Base-by-base conservation (phyloP, 2,888 invertebrate genomes). In the Mesorhabditis sp. region DNA sequence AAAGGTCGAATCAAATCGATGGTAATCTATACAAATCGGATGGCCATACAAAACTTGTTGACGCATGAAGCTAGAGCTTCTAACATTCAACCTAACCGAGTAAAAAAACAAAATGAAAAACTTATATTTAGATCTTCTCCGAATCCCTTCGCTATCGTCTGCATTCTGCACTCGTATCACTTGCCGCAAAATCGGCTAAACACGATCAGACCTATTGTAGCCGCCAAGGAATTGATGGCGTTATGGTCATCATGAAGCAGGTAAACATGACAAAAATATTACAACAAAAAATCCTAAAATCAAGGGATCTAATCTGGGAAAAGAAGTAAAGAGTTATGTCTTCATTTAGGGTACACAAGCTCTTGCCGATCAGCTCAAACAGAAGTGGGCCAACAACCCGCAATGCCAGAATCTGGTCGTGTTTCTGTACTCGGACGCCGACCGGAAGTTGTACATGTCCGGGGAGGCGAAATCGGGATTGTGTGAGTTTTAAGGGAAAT, bases 361-460 rank as follows among this genome's bases (percentile, higher is more conserved):
- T 6, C 41, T 62, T 28, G 63, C 63, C 63, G 28, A 62, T 28
- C 15, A 62, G 41, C 63, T 62, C 15, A 62, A 10, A 10, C 7
- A 62, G n/a, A 62, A 62, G 41, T 62, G 63, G 63, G 28, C 10
- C 6, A 62, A n/a, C 6, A 3, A 62, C 41, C 13, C 6, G 7
- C 63, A 62, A 28, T 62, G 63, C 63, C 10, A 62, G 63, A 62
- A 62, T 2, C n/a, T 50, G 7, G 58, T 50, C n/a, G 10, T 50
- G 10, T 50, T 50, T n/a, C 10, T 50, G 10, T 50, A 50, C 58
- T 50, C 58, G 58, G 7, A 10, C 7, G n/a, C 7, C 58, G 58
- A 50, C n/a, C 10, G n/a, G n/a, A 50, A 50, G n/a, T 10, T 50
- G 7, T 50, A 50, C 58, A 50, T 50, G 58, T 50, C 58, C 7